Conservation (phyloP, 2,888 invertebrate species). For the Cyaniris semiargus region DNA sequence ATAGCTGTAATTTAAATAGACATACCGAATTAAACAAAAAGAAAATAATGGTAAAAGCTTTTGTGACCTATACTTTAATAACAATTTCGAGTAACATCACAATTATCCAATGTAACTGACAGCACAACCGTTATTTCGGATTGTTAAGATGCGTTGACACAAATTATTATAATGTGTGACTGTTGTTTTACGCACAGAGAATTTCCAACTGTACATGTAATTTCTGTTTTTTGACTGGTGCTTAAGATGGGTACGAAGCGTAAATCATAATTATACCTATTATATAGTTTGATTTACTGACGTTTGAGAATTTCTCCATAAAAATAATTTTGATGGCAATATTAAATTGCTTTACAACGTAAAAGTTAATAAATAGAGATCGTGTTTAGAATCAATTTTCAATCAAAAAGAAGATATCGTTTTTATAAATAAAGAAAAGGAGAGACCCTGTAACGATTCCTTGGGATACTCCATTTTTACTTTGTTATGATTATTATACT, state of each 20-base stretch:
- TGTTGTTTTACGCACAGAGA: slow-evolving; percentile 12
- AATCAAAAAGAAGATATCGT: neutral
- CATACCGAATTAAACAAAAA: no score
- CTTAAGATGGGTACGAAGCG: neutral
- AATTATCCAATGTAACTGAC: neutral
- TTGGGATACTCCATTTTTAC: neutral
- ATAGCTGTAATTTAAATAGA: no score
- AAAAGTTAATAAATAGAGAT: neutral
- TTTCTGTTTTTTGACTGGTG: slow-evolving; percentile 18
- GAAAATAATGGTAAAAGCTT: no score
- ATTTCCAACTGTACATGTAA: slow-evolving; percentile 11
- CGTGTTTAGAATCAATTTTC: no score
- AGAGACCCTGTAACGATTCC: neutral
- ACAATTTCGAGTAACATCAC: neutral
- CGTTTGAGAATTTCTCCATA: neutral
- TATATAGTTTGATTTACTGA: neutral
- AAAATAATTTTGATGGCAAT: neutral
- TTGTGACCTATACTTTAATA: neutral
- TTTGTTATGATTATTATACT: neutral
- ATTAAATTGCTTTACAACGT: neutral
- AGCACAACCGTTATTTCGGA: slow-evolving; percentile 6
- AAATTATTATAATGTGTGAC: slow-evolving; percentile 20
- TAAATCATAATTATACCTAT: neutral
- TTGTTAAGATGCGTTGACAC: slow-evolving; percentile 22
- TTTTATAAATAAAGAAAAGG: neutral